Evolutionary conservation across 2,888 invertebrate genomes (phyloP).

Genomic region (Blera fallax): DNA sequence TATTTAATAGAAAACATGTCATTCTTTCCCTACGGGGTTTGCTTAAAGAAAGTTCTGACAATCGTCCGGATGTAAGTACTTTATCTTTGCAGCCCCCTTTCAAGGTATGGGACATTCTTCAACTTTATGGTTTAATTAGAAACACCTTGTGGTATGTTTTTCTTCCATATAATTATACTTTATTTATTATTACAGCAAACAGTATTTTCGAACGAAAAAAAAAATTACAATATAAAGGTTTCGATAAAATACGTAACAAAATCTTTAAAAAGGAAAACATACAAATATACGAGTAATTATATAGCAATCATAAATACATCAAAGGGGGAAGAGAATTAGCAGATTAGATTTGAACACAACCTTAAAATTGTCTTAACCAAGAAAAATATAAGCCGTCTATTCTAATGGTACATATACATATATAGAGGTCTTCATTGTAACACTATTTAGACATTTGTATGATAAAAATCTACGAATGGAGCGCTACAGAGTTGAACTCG

Average conservation of each 20-base stretch:
- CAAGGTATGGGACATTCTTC: no score
- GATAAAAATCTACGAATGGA: neutral
- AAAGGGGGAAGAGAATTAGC: neutral
- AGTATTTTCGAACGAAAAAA: slow-evolving; percentile 3
- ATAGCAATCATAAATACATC: slow-evolving; percentile 8
- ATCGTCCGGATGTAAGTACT: no score
- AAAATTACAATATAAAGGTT: slow-evolving; percentile 12
- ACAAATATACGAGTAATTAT: slow-evolving; percentile 1
- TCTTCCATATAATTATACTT: slow-evolving; percentile 10
- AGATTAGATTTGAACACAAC: slow-evolving; percentile 16
- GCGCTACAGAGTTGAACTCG: neutral
- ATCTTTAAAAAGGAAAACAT: neutral
- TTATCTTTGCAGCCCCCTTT: no score
- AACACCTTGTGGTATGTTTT: neutral
- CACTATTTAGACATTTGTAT: neutral
- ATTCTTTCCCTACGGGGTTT: no score
- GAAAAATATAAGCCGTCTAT: slow-evolving; percentile 1
- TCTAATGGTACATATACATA: neutral
- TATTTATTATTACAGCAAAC: slow-evolving; percentile 30
- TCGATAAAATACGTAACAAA: slow-evolving; percentile 14
- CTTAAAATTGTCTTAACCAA: neutral
- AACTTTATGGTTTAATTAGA: neutral
- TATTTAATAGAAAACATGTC: no score
- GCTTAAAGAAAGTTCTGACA: no score
- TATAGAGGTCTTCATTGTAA: neutral